phyloP scores from a whole-genome alignment of 2,797 vertebrate species.

The Pterois miles region DNA sequence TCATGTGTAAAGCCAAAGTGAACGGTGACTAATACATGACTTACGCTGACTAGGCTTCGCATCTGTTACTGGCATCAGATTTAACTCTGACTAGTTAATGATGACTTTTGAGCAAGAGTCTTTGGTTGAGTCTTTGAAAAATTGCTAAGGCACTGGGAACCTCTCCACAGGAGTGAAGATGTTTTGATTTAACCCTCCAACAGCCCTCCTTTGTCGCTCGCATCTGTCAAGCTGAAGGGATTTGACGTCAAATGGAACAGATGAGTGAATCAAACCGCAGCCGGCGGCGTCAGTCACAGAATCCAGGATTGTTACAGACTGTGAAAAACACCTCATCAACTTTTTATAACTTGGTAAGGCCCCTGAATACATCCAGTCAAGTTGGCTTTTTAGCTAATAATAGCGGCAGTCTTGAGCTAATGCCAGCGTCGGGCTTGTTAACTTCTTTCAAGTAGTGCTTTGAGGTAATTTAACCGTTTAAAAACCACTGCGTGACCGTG shows the following conservation, averaged over 20 bases:
- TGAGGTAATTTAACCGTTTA: background rate
- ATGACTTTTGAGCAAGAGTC: conserved; percentile 20
- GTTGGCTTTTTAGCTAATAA: background rate
- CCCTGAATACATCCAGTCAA: background rate
- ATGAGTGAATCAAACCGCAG: conserved; percentile 34
- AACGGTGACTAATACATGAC: background rate
- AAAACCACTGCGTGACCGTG: background rate
- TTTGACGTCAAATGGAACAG: conserved; percentile 21
- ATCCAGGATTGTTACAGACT: conserved; percentile 5
- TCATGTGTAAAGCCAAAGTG: background rate
- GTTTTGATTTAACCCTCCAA: conserved; percentile 54
- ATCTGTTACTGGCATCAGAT: background rate
- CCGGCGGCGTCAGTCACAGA: background rate
- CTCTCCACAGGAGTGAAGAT: conserved; percentile 37
- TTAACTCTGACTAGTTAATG: background rate
- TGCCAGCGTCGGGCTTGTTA: background rate
- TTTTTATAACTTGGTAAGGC: background rate
- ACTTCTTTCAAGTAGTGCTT: background rate
- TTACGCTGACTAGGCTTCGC: background rate
- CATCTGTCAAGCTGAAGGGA: conserved; percentile 28
- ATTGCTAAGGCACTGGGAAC: conserved; percentile 16
- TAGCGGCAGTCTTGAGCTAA: conserved; percentile 1
- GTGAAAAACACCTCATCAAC: conserved; percentile 13
- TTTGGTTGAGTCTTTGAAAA: conserved; percentile 25
- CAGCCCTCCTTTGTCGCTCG: conserved; percentile 6